These are phyloP conservation scores for Urocolius indicus DNA, from an alignment of 2,113 vertebrate genomes.

Conservation along the genomic window DNA sequence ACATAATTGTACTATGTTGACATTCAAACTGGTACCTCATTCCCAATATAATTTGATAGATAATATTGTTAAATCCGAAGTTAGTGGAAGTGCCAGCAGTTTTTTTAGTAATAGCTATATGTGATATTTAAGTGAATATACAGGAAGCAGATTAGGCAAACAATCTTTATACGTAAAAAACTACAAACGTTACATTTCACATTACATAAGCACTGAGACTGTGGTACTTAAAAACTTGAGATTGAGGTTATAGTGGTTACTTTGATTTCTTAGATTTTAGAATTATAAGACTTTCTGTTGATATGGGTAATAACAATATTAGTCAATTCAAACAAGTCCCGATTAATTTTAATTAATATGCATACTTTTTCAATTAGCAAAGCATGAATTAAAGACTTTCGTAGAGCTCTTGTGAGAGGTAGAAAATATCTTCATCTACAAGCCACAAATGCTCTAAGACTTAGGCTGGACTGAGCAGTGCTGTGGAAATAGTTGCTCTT, in stretches of 20 bases:
- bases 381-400: neutral
- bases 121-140: neutral
- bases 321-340: neutral
- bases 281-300: neutral
- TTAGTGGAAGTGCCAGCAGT: neutral
- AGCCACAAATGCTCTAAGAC: neutral
- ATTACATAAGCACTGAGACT: too few species aligned
- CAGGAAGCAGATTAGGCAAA: neutral
- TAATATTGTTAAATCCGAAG: neutral
- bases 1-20: neutral
- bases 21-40: neutral
- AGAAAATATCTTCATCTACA: neutral
- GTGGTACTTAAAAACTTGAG: too few species aligned
- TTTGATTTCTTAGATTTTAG: neutral
- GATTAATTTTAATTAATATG: neutral
- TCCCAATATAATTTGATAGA: neutral
- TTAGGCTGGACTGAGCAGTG: neutral
- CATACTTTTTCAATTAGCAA: neutral
- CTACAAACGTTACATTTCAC: too few species aligned
- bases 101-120: neutral
- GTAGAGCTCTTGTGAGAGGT: neutral
- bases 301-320: neutral
- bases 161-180: rapidly evolving
- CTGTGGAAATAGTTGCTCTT: neutral
- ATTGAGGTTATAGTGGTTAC: neutral